phyloP scores from a whole-genome alignment of 2,797 vertebrate genomes.

The Sebastes umbrosus region DNA sequence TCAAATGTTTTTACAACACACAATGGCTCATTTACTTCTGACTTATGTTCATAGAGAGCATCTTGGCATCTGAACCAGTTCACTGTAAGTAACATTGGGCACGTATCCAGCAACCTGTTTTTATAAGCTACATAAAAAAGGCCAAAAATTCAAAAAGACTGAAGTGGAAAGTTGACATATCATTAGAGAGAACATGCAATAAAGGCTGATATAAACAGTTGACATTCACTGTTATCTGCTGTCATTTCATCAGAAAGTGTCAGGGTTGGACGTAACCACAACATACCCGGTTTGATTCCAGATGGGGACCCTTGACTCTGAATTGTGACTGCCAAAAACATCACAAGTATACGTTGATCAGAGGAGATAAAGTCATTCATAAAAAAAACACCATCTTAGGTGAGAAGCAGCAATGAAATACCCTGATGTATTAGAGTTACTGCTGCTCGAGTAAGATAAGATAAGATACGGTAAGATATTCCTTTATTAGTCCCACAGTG shows the following conservation, averaged over 20 bases:
- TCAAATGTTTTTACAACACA: constrained; percentile 7
- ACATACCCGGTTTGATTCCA: background rate
- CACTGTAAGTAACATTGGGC: background rate
- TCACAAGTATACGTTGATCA: background rate
- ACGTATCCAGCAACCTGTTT: background rate
- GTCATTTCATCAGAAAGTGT: background rate
- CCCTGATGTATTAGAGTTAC: background rate
- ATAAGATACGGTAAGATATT: too few species aligned
- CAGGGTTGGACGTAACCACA: background rate
- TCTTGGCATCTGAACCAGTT: constrained; percentile 1
- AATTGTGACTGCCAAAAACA: background rate
- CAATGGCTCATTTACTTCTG: constrained; percentile 7
- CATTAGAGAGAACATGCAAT: background rate
- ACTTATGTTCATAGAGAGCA: background rate
- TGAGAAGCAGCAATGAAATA: background rate
- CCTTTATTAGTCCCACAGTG: too few species aligned
- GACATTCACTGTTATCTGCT: background rate
- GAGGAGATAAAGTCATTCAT: background rate
- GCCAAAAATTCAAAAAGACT: background rate
- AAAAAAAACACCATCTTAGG: background rate
- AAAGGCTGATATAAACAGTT: background rate
- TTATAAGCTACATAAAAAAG: background rate
- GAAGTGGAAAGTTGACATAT: background rate
- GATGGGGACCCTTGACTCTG: background rate
- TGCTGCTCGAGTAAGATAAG: background rate